Conservation (phyloP, 1,140 invertebrate species). For the Diuraphis noxia region DNA sequence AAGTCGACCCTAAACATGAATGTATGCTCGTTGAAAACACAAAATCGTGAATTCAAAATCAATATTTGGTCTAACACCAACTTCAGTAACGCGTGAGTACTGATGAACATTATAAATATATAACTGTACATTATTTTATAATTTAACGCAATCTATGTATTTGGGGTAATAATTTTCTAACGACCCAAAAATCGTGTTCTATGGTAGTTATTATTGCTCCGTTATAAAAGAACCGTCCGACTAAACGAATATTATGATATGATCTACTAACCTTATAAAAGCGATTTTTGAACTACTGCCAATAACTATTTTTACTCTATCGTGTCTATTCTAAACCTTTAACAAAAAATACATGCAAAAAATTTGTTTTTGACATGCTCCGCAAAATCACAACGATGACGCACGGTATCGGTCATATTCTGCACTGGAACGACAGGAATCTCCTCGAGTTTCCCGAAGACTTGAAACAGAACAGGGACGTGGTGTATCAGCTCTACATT, state of each 20-base stretch:
- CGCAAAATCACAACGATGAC: conserved; percentile 10
- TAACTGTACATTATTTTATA: no score
- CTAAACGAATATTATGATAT: background rate
- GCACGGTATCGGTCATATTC: conserved; percentile 25
- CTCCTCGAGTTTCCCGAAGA: conserved; percentile 24
- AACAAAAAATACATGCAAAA: background rate
- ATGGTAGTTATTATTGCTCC: conserved; percentile 12
- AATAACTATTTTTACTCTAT: conserved; percentile 16
- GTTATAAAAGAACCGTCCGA: background rate
- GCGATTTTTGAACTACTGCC: background rate
- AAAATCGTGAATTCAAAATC: no score
- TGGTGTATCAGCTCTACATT: conserved; percentile 36
- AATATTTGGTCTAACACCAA: background rate
- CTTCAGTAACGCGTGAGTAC: conserved; percentile 17
- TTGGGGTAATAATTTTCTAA: background rate
- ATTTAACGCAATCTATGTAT: background rate
- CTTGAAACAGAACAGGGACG: background rate
- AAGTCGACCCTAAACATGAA: background rate
- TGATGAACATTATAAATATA: background rate
- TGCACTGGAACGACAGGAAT: conserved; percentile 48
- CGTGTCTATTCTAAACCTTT: background rate
- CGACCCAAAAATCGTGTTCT: background rate
- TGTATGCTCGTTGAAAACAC: background rate
- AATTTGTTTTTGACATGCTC: conserved; percentile 21
- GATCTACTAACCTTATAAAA: conserved; percentile 7